These are phyloP conservation scores for Cossypha heuglini DNA, from an alignment of 2,797 vertebrate genomes.

Conservation along the genomic window DNA sequence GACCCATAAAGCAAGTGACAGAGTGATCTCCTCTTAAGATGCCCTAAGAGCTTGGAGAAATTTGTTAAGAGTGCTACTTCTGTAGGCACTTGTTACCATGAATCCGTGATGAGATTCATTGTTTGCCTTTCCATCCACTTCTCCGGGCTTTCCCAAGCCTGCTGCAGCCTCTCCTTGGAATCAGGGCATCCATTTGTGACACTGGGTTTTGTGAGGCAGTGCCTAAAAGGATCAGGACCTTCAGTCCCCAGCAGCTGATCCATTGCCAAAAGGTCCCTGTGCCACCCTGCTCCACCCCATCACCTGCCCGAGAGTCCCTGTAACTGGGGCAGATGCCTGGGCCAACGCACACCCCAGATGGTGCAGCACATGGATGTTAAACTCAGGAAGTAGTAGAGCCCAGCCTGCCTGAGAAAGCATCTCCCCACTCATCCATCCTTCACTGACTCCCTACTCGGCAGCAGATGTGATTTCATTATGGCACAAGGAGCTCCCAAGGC, in stretches of 20 bases:
- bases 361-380: slow-evolving; percentile 4
- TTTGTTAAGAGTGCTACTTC: slow-evolving; percentile 31
- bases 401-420: slow-evolving; percentile 24
- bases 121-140: background rate
- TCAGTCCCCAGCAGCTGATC: background rate
- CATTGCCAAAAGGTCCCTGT: background rate
- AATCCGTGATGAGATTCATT: background rate
- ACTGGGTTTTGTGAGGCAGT: background rate
- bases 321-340: background rate
- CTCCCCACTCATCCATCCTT: slow-evolving; percentile 26
- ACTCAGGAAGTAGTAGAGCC: background rate
- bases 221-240: background rate
- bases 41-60: slow-evolving; percentile 33
- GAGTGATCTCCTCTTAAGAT: slow-evolving; percentile 14
- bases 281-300: background rate
- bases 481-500: slow-evolving; percentile 22
- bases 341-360: background rate
- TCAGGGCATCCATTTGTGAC: background rate
- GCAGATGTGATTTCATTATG: background rate
- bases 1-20: slow-evolving; percentile 34
- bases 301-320: background rate
- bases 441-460: background rate
- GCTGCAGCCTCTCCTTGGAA: background rate
- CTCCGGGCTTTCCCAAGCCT: background rate
- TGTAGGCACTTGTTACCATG: slow-evolving; percentile 1